These are phyloP conservation scores for Dryas iulia DNA, from an alignment of 1,140 invertebrate genomes.

Conservation along the genomic window DNA sequence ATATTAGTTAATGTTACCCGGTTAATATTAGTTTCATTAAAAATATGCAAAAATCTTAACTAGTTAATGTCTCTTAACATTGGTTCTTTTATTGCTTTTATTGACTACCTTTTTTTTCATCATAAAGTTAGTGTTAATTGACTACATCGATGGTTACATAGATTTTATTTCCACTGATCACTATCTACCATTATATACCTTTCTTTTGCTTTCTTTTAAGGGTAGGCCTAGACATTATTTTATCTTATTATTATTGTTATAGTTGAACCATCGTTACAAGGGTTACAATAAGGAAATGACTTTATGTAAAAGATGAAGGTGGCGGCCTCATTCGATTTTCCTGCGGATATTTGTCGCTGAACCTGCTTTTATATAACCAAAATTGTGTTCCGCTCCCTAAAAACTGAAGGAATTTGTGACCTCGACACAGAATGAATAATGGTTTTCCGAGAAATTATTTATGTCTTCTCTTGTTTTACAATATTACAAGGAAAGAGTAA, in stretches of 20 bases:
- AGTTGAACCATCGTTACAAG: neutral
- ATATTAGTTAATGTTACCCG: too few relatives aligned
- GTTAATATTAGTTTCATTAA: too few relatives aligned
- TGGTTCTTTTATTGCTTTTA: too few relatives aligned
- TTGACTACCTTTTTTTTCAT: too few relatives aligned
- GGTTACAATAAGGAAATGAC: neutral
- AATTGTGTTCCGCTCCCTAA: neutral
- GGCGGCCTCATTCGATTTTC: neutral
- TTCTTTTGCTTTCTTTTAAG: neutral
- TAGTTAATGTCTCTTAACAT: too few relatives aligned
- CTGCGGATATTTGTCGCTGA: neutral
- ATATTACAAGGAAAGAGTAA: too few relatives aligned
- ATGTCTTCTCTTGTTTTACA: neutral
- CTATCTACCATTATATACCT: neutral
- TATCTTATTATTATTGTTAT: neutral
- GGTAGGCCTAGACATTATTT: neutral
- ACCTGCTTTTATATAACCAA: neutral
- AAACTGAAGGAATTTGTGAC: neutral
- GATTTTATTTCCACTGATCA: neutral
- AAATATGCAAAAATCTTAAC: too few relatives aligned
- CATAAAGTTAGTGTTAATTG: too few relatives aligned
- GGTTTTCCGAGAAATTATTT: neutral
- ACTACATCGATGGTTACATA: too few relatives aligned
- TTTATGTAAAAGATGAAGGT: neutral
- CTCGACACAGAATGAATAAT: neutral